Percentiles rank a stretch among this genome's conserved stretches.
Evolutionary conservation across 2,113 vertebrate species (phyloP).

Genomic region (Zeus faber): DNA sequence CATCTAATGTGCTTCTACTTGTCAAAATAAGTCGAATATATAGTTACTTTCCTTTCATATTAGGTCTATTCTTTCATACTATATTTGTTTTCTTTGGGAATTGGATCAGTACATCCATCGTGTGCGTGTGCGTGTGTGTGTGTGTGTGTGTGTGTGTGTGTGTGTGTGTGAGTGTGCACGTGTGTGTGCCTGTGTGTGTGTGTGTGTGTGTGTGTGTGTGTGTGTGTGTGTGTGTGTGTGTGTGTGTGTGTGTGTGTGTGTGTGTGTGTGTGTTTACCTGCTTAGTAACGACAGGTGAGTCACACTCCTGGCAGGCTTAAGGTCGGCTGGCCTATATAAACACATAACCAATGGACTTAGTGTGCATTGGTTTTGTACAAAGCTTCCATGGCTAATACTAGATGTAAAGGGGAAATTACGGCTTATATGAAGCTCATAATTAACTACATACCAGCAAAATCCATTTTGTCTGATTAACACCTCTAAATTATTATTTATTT

Average conservation of each 20-base stretch:
- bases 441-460: no score
- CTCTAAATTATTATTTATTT: no score
- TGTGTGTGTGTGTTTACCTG: slow-evolving; percentile 29
- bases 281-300: slow-evolving; percentile 47
- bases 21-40: no score
- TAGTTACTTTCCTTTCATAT: no score
- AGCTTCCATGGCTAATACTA: neutral
- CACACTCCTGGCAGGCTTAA: slow-evolving; percentile 54
- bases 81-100: no score
- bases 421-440: no score
- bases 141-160: neutral
- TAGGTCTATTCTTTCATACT: no score
- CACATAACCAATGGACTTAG: slow-evolving; percentile 43
- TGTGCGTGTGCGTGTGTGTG: slow-evolving; percentile 4
- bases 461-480: no score
- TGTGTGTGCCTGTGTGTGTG: neutral
- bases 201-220: neutral
- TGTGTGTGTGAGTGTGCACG: neutral
- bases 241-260: slow-evolving; percentile 3
- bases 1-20: no score
- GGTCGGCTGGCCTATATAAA: slow-evolving; percentile 53
- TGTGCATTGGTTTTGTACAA: no score
- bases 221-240: slow-evolving; percentile 2
- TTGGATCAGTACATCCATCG: no score
- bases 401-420: no score